phyloP scores from a whole-genome alignment of 2,797 vertebrate species.

The Hybognathus amarus region DNA sequence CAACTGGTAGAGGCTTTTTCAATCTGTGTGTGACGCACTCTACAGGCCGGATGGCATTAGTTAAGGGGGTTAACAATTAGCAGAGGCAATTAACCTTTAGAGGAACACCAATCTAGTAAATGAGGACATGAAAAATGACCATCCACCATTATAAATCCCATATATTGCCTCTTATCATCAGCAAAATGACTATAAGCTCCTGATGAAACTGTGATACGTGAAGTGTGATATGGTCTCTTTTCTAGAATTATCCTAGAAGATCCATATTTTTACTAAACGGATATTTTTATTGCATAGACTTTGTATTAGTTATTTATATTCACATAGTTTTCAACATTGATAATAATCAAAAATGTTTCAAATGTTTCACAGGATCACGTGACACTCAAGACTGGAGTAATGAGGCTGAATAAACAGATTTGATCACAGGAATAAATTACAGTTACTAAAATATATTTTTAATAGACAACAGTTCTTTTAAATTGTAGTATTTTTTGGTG shows the following conservation, averaged over 20 bases:
- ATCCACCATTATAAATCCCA: slow-evolving; percentile 77
- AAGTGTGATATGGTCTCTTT: neutral
- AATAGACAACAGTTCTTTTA: neutral
- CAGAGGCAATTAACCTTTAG: slow-evolving; percentile 81
- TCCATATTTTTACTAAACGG: neutral
- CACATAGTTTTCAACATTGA: neutral
- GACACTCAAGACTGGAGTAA: too few relatives aligned
- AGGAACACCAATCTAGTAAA: slow-evolving; percentile 74
- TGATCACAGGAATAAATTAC: too few relatives aligned
- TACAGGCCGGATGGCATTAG: slow-evolving; percentile 68
- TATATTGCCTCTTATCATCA: slow-evolving; percentile 66
- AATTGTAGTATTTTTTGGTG: neutral
- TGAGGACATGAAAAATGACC: slow-evolving; percentile 75
- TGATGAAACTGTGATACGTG: slow-evolving; percentile 17
- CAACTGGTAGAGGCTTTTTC: slow-evolving; percentile 71
- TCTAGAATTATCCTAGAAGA: neutral
- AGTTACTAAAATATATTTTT: neutral
- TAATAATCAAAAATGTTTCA: neutral
- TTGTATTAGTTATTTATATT: neutral
- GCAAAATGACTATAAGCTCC: slow-evolving; percentile 68
- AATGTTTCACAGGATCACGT: neutral
- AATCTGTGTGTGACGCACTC: slow-evolving; percentile 74
- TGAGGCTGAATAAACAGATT: too few relatives aligned
- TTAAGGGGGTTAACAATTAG: slow-evolving; percentile 75
- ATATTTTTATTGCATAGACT: neutral